Evolutionary conservation across 2,797 vertebrate species (phyloP).

Genomic region (Semaprochilodus insignis): DNA sequence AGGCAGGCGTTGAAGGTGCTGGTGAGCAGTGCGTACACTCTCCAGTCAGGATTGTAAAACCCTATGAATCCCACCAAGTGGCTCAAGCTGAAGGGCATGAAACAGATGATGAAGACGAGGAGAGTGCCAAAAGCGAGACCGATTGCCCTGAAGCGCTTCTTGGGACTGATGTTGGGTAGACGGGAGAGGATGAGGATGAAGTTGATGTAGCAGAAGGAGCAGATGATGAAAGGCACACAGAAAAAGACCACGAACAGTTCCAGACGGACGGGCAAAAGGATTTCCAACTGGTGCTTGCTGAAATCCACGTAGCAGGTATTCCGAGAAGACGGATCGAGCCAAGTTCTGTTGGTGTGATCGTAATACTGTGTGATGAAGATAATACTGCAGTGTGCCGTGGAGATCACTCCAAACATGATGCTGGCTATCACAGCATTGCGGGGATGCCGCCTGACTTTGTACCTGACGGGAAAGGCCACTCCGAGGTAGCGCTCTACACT

Average conservation of each 20-base stretch:
- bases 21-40: constrained; percentile 8
- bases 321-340: constrained; percentile 32
- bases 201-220: constrained; percentile 68
- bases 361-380: constrained; percentile 22
- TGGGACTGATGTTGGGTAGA: constrained; percentile 60
- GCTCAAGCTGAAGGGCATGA: constrained; percentile 73
- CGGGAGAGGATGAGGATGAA: constrained; percentile 68
- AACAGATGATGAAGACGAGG: constrained; percentile 67
- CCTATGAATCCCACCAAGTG: constrained; percentile 66
- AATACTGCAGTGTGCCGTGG: constrained; percentile 65
- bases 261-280: constrained; percentile 66
- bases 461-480: constrained; percentile 58
- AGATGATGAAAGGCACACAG: constrained; percentile 69
- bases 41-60: constrained; percentile 35
- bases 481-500: constrained; percentile 65
- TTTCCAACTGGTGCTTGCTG: constrained; percentile 27
- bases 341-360: background rate
- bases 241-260: constrained; percentile 68
- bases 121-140: constrained; percentile 69
- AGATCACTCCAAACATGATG: constrained; percentile 52
- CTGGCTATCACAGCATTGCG: constrained; percentile 46
- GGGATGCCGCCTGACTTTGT: constrained; percentile 55
- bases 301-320: constrained; percentile 68
- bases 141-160: constrained; percentile 65
- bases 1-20: constrained; percentile 28